A percentile compares a stretch with the other conserved stretches of the same genome.
These are phyloP conservation scores for Sebastes nivosus DNA, from an alignment of 2,797 vertebrate species.

Conservation along the genomic window DNA sequence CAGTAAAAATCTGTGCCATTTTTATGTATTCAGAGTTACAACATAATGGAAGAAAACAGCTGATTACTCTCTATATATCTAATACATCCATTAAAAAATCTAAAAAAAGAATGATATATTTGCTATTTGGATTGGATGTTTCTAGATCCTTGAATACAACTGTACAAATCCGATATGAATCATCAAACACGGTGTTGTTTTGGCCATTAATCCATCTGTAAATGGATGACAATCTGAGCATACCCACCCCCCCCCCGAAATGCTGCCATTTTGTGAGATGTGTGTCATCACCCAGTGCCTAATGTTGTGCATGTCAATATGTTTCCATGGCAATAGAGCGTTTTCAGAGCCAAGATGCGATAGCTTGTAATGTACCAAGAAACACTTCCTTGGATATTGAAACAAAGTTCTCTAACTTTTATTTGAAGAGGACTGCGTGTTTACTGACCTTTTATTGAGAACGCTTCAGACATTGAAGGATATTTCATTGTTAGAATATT, in stretches of 20 bases:
- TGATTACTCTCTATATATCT: background rate
- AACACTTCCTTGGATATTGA: background rate
- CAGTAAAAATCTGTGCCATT: background rate
- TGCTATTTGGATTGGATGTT: background rate
- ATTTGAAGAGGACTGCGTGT: background rate
- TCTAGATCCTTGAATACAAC: background rate
- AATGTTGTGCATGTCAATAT: conserved; percentile 50
- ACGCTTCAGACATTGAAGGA: background rate
- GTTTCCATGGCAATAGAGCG: conserved; percentile 57
- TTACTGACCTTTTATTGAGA: background rate
- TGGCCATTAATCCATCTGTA: background rate
- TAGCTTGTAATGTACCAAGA: conserved; percentile 1
- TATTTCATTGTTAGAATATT: background rate
- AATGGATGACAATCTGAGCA: conserved; percentile 6
- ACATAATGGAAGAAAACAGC: background rate
- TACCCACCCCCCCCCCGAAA: background rate
- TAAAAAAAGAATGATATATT: background rate
- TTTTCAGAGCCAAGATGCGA: conserved; percentile 22
- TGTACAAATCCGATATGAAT: background rate
- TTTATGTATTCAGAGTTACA: background rate
- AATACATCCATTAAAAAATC: background rate
- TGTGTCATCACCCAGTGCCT: conserved; percentile 31
- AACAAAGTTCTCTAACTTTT: background rate
- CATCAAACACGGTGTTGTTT: background rate
- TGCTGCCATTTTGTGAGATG: conserved; percentile 37